Conservation (phyloP, 2,888 invertebrate species). For the Poecilus cupreus region DNA sequence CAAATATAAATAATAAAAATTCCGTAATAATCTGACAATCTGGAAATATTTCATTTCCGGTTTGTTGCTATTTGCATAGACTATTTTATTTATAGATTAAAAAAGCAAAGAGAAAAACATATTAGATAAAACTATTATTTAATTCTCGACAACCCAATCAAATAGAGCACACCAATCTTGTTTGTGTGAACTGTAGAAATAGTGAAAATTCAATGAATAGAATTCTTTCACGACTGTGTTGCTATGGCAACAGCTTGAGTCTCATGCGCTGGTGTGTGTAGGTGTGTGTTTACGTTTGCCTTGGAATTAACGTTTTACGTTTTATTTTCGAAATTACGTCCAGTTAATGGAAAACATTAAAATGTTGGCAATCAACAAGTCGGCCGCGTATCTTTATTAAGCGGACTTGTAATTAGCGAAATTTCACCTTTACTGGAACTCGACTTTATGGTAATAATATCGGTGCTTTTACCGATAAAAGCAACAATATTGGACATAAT, state of each 20-base stretch:
- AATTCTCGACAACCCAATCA: not conserved
- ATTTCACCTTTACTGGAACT: not conserved
- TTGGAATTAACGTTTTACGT: not conserved
- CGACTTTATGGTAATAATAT: not conserved
- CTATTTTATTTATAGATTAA: no score
- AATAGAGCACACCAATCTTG: not conserved
- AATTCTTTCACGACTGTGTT: not conserved
- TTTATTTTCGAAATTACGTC: conserved; percentile 20
- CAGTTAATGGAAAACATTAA: conserved; percentile 14
- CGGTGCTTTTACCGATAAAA: no score
- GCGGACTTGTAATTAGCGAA: not conserved
- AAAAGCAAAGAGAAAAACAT: not conserved
- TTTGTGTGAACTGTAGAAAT: not conserved
- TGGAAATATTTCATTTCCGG: no score
- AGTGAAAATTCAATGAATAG: conserved; percentile 1
- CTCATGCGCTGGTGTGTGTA: not conserved
- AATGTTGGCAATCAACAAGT: not conserved
- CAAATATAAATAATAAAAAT: no score
- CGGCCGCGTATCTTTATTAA: not conserved
- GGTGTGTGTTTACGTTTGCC: conserved; percentile 20
- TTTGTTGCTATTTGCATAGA: no score
- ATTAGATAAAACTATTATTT: conserved; percentile 2
- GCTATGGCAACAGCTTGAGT: not conserved
- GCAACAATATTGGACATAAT: no score
- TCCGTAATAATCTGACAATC: no score